Conservation (phyloP, 2,113 vertebrate species). For the Saimiri boliviensis region DNA sequence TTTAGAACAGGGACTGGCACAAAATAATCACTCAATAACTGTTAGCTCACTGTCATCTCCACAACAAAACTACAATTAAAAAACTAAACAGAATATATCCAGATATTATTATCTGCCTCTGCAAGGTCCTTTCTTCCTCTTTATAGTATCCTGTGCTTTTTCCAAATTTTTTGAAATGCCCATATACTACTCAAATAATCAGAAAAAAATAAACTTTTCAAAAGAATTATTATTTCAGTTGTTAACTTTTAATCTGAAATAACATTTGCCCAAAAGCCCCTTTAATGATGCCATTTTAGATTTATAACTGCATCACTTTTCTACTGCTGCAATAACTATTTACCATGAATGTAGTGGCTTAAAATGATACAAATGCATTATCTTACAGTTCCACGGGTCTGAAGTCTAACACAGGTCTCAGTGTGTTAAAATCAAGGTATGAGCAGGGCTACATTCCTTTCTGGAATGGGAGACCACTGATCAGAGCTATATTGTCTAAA, state of each 20-base stretch:
- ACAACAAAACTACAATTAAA: background rate
- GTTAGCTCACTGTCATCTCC: background rate
- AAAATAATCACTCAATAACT: background rate
- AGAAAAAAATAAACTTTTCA: background rate
- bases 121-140: background rate
- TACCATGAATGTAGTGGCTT: background rate
- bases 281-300: background rate
- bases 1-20: background rate
- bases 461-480: background rate
- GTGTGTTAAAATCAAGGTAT: background rate
- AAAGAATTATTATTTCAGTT: background rate
- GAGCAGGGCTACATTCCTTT: background rate
- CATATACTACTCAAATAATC: background rate
- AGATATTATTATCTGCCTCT: background rate
- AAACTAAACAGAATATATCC: background rate
- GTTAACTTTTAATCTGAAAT: background rate
- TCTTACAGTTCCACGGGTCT: accelerated
- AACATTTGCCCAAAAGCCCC: background rate
- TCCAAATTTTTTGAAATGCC: background rate
- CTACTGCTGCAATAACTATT: background rate
- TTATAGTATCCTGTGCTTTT: background rate
- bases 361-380: background rate
- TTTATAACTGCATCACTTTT: background rate
- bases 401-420: background rate
- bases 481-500: background rate